Percentiles rank a stretch among this genome's conserved stretches.
phyloP scores from a whole-genome alignment of 2,888 invertebrate genomes.

The Lithodes maja region DNA sequence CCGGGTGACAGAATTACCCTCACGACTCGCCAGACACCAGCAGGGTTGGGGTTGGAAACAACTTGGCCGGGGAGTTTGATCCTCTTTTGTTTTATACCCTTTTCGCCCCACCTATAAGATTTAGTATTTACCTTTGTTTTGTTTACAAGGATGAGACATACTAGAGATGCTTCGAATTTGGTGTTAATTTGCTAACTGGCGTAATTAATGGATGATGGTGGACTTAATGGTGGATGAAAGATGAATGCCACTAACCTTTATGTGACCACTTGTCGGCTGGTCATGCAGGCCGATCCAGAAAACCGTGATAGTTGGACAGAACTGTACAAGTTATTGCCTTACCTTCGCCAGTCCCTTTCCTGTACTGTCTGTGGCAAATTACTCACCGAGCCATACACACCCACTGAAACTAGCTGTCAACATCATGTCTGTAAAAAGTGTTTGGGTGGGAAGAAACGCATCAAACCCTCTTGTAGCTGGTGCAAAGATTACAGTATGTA shows the following conservation, averaged over 20 bases:
- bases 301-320: slow-evolving; percentile 82
- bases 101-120: slow-evolving; percentile 46
- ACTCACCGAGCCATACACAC: slow-evolving; percentile 87
- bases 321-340: slow-evolving; percentile 87
- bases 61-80: not conserved
- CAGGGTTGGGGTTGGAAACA: not conserved
- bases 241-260: slow-evolving; percentile 77
- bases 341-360: slow-evolving; percentile 88
- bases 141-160: slow-evolving; percentile 66
- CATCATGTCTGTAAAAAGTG: slow-evolving; percentile 92
- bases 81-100: slow-evolving; percentile 32
- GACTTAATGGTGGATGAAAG: slow-evolving; percentile 50
- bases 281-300: slow-evolving; percentile 82
- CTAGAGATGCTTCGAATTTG: slow-evolving; percentile 55
- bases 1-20: not conserved
- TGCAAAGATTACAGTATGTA: slow-evolving; percentile 90
- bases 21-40: no score
- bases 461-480: slow-evolving; percentile 89
- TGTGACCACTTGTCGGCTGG: slow-evolving; percentile 86
- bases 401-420: slow-evolving; percentile 86
- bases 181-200: slow-evolving; percentile 37
- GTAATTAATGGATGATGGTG: slow-evolving; percentile 53
- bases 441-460: slow-evolving; percentile 87
- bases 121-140: slow-evolving; percentile 59
- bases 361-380: slow-evolving; percentile 93